phyloP scores from a whole-genome alignment of 2,113 vertebrate species.

The Colius striatus region DNA sequence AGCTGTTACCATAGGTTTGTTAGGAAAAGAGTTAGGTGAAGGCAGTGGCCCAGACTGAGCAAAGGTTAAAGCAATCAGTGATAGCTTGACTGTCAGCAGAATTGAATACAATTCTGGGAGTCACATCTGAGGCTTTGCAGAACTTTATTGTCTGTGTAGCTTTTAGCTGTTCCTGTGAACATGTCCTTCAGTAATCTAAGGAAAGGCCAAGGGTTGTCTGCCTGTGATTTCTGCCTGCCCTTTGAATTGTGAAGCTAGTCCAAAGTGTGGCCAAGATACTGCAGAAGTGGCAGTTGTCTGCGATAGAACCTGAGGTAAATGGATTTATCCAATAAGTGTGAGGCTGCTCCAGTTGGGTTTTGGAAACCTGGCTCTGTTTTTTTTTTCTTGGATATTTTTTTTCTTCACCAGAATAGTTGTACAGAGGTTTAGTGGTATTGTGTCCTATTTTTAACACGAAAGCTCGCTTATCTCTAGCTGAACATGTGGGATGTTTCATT shows the following conservation, averaged over 20 bases:
- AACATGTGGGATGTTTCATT: neutral
- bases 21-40: constrained; percentile 27
- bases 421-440: neutral
- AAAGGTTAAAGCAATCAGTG: constrained; percentile 68
- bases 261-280: neutral
- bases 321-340: neutral
- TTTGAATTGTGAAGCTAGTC: constrained; percentile 9
- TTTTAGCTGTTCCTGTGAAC: neutral
- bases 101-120: neutral
- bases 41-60: constrained; percentile 53
- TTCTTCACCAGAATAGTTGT: neutral
- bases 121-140: constrained; percentile 3
- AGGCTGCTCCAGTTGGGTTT: neutral
- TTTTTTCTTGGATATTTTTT: neutral
- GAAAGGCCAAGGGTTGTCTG: constrained; percentile 22
- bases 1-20: constrained; percentile 26
- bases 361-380: neutral
- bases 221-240: neutral
- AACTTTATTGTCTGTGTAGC: constrained; percentile 49
- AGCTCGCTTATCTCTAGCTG: neutral
- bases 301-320: neutral
- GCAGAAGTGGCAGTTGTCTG: neutral
- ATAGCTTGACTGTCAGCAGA: constrained; percentile 69
- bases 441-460: constrained; percentile 47
- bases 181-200: neutral